Conservation (phyloP, 2,888 invertebrate genomes). For the Lathronympha strigana region DNA sequence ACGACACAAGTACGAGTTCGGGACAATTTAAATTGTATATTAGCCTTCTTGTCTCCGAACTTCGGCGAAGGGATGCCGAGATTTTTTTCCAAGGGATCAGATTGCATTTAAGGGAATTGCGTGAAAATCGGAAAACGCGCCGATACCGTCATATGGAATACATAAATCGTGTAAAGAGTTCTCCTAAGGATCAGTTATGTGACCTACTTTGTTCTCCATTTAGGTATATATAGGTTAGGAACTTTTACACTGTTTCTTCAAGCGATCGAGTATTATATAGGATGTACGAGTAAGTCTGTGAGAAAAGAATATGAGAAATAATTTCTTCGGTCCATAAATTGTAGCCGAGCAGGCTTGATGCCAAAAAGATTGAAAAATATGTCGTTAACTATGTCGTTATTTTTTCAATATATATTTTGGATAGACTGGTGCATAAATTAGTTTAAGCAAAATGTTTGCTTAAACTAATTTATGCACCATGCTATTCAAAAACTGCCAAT, state of each 20-base stretch:
- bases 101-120: slow-evolving; percentile 62
- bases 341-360: slow-evolving; percentile 2
- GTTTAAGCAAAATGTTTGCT: no score
- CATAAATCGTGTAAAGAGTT: slow-evolving; percentile 44
- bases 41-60: slow-evolving; percentile 54
- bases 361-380: slow-evolving; percentile 1
- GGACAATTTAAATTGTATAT: slow-evolving; percentile 77
- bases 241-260: no score
- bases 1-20: slow-evolving; percentile 63
- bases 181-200: not conserved
- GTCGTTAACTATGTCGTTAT: not conserved
- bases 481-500: no score
- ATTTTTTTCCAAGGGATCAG: slow-evolving; percentile 62
- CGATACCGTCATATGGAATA: slow-evolving; percentile 50
- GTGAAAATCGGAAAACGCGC: slow-evolving; percentile 54
- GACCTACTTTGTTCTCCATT: slow-evolving; percentile 1
- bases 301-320: not conserved
- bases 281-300: not conserved
- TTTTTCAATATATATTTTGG: not conserved
- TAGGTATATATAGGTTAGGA: not conserved
- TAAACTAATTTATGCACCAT: no score
- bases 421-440: no score
- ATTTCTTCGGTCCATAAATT: not conserved
- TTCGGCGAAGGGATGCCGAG: slow-evolving; percentile 55
- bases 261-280: no score